Evolutionary conservation across 37 sponge, comb jelly and placozoan species (phyloP).

Genomic region (Ianthella basta): DNA sequence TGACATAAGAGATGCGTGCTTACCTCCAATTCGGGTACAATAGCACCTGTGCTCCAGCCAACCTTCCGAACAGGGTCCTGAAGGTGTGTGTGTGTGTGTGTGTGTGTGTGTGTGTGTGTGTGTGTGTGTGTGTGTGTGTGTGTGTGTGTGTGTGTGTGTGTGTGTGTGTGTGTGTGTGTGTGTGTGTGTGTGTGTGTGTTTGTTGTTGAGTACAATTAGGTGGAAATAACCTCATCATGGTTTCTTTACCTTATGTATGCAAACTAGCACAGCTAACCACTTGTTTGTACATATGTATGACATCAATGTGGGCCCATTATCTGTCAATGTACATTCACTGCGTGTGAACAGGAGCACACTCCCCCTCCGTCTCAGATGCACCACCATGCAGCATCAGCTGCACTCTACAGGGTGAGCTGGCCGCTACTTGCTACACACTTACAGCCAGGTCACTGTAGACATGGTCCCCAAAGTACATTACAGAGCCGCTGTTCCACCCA

Average conservation of each 20-base stretch:
- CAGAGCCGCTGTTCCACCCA: constrained; percentile 74
- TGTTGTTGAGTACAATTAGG: background rate
- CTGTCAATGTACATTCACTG: background rate
- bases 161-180: constrained; percentile 27
- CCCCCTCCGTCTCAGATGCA: too few species aligned
- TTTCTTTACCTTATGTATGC: too few species aligned
- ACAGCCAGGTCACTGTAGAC: constrained; percentile 95
- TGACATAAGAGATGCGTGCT: background rate
- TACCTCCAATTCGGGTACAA: constrained; percentile 92
- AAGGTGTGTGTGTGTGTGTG: background rate
- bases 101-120: too few species aligned
- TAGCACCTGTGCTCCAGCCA: constrained; percentile 94
- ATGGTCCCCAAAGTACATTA: constrained; percentile 98
- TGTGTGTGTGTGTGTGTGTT: constrained; percentile 10
- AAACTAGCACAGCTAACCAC: too few species aligned
- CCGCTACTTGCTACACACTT: constrained; percentile 33
- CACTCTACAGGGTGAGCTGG: background rate
- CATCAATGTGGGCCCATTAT: too few species aligned
- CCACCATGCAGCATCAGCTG: too few species aligned
- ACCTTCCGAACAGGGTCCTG: constrained; percentile 85
- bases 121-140: background rate
- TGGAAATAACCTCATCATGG: too few species aligned
- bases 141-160: constrained; percentile 27
- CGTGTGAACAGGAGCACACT: too few species aligned
- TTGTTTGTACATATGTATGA: too few species aligned